Evolutionary conservation across 1,140 invertebrate species (phyloP).

Genomic region (Drosophila baimaii): DNA sequence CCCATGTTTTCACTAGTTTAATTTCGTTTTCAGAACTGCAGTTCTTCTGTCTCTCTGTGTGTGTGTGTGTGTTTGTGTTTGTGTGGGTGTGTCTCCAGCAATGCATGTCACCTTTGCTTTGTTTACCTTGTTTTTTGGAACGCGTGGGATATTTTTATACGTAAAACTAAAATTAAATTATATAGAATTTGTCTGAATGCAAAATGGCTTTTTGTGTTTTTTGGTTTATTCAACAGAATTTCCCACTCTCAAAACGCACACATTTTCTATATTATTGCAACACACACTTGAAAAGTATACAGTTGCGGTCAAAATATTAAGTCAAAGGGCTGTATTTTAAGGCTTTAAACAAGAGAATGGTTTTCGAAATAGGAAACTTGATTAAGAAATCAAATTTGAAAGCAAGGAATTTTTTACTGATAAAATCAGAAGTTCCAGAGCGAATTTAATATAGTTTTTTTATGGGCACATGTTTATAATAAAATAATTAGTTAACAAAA

Average conservation of each 20-base stretch:
- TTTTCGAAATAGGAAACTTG: not conserved
- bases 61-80: slow-evolving; percentile 2
- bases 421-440: too few relatives aligned
- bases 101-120: slow-evolving; percentile 43
- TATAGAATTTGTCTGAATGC: slow-evolving; percentile 39
- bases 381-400: too few relatives aligned
- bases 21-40: slow-evolving; percentile 42
- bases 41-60: slow-evolving; percentile 6
- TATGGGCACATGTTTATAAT: too few relatives aligned
- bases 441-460: too few relatives aligned
- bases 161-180: slow-evolving; percentile 26
- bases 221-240: slow-evolving; percentile 26
- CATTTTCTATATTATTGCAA: slow-evolving; percentile 25
- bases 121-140: slow-evolving; percentile 18
- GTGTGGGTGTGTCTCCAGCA: slow-evolving; percentile 53
- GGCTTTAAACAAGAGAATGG: not conserved
- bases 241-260: slow-evolving; percentile 20
- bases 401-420: too few relatives aligned
- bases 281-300: slow-evolving; percentile 8
- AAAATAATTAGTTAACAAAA: too few relatives aligned
- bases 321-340: not conserved
- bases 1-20: slow-evolving; percentile 49
- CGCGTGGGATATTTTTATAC: slow-evolving; percentile 5
- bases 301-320: not conserved
- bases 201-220: slow-evolving; percentile 5